Base-by-base conservation (phyloP, 2,113 vertebrate genomes). In the Oreamnos americanus region DNA sequence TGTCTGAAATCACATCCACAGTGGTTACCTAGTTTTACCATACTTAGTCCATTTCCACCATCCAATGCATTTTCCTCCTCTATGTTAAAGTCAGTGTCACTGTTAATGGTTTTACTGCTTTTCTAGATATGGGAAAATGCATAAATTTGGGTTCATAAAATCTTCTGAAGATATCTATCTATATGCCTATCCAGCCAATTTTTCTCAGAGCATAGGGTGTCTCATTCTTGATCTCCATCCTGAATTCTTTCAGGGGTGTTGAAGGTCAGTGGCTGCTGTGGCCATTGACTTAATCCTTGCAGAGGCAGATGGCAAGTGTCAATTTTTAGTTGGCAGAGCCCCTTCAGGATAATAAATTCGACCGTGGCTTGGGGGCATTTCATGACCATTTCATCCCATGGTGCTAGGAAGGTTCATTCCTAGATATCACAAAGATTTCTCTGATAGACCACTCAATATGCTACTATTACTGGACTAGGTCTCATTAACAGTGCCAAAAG, bases 41-140 rank as follows among this genome's bases (percentile, higher is more conserved):
- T 39, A 23, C n/a, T 39, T 23, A 39, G 2, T 39, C 10, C 19
- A 23, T 39, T 74, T 39, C 0, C 10, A 74, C 26, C 2, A 0
- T 74, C 67, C 10, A 23, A 0, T 23, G 67, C 17, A 74, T 74
- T 39, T 23, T 23, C 5, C n/a, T 74, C 19, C 67, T 23, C n/a
- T 39, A 3, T 39, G n/a, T 74, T 74, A 6, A 74, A 74, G n/a
- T 13, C 17, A 13, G 36, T 74, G 67, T 39, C n/a, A 39, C 10
- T 74, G 67, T 39, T 39, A 39, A 36, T 74, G n/a, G 67, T 25
- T 39, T 23, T 74, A 39, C n/a, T 74, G 26, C 21, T 74, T 74
- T 74, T 39, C 67, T 74, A 25, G 19, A 74, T 12, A 74, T 12
- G 21, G n/a, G n/a, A 13, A 74, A 74, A 74, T 39, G 67, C 19